Conservation (phyloP, 2,113 vertebrate species). For the Chrysochloris asiatica region DNA sequence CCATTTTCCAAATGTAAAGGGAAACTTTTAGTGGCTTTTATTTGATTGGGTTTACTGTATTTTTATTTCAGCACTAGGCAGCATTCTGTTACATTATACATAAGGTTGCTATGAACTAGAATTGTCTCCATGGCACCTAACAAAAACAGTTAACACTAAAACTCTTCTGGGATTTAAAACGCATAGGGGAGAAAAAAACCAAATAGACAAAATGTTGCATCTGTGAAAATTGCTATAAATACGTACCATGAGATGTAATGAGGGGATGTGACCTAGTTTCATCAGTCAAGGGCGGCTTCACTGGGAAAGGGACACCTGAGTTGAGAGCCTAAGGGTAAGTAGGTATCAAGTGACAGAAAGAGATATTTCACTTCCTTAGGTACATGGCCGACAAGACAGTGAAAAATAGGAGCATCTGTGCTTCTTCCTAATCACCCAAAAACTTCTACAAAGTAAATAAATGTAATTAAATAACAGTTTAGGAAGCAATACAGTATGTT, state of each 20-base stretch:
- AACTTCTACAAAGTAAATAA: background rate
- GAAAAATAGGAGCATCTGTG: background rate
- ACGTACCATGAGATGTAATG: background rate
- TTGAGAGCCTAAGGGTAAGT: background rate
- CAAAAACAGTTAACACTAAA: background rate
- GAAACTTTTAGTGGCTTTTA: background rate
- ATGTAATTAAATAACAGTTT: background rate
- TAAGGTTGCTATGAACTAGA: too few relatives aligned
- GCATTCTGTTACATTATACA: too few relatives aligned
- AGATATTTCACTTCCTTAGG: background rate
- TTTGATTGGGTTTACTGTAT: background rate
- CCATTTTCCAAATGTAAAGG: background rate
- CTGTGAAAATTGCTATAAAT: background rate
- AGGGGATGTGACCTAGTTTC: background rate
- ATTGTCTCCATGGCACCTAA: too few relatives aligned
- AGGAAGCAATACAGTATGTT: background rate
- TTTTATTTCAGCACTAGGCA: background rate
- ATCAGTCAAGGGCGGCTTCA: background rate
- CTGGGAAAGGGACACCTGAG: background rate
- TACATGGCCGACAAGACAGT: rapidly evolving
- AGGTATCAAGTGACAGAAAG: background rate
- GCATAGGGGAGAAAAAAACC: background rate
- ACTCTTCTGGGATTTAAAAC: background rate
- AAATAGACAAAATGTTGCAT: background rate
- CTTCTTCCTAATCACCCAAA: background rate